A percentile compares a stretch with the other conserved stretches of the same genome.
Evolutionary conservation across 2,797 vertebrate genomes (phyloP).

Genomic region (Rhabdophis nuchalis): DNA sequence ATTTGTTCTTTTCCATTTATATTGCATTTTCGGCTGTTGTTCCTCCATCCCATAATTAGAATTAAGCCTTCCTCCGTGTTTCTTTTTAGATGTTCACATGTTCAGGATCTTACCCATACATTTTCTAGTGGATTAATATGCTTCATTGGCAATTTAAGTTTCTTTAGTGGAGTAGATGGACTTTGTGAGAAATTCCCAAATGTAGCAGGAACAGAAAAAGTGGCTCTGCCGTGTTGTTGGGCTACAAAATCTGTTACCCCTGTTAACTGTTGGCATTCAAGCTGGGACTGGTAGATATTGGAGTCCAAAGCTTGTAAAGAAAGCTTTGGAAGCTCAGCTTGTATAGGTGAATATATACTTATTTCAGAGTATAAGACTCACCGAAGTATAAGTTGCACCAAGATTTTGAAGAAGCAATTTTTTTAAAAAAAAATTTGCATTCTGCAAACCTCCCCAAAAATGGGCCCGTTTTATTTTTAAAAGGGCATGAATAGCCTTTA

Average conservation of each 20-base stretch:
- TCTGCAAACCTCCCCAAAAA: too few species aligned
- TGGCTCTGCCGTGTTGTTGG: not conserved
- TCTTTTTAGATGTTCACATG: not conserved
- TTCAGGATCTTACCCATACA: constrained; percentile 13
- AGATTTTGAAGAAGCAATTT: too few species aligned
- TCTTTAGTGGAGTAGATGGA: not conserved
- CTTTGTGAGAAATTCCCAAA: not conserved
- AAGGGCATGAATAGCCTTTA: too few species aligned
- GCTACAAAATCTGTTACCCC: not conserved
- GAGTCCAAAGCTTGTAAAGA: not conserved
- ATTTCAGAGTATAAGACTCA: too few species aligned
- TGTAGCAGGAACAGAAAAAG: not conserved
- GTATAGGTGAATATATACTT: not conserved
- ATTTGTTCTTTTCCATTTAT: constrained; percentile 12
- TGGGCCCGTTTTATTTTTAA: too few species aligned
- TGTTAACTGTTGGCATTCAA: not conserved
- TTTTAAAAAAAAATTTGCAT: too few species aligned
- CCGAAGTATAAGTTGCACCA: too few species aligned
- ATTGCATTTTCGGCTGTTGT: constrained; percentile 10
- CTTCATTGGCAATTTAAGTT: not conserved
- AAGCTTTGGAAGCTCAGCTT: not conserved
- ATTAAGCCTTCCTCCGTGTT: not conserved
- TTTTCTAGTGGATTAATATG: not conserved
- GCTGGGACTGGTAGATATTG: not conserved
- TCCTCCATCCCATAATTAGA: not conserved